These are phyloP conservation scores for Vanessa atalanta DNA, from an alignment of 1,140 invertebrate genomes.

Conservation along the genomic window DNA sequence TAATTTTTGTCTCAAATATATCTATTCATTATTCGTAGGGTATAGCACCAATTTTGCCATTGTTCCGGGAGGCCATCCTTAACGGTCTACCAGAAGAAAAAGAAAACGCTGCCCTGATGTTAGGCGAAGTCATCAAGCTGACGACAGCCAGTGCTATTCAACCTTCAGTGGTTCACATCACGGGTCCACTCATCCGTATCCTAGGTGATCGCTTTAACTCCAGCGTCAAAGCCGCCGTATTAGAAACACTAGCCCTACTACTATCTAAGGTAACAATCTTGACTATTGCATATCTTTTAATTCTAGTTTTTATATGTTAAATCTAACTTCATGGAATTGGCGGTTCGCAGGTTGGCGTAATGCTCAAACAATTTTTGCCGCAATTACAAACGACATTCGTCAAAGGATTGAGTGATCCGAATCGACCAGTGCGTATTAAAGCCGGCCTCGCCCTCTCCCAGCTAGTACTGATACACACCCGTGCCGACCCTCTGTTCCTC, in stretches of 20 bases:
- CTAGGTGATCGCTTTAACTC: constrained; percentile 96
- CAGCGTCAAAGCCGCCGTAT: constrained; percentile 96
- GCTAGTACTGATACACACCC: constrained; percentile 94
- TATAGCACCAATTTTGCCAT: constrained; percentile 94
- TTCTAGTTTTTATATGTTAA: no score
- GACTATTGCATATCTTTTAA: not conserved
- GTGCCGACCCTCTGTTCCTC: constrained; percentile 93
- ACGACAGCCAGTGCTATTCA: constrained; percentile 93
- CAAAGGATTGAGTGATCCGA: constrained; percentile 94
- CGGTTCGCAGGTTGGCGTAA: constrained; percentile 87
- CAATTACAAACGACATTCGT: constrained; percentile 99
- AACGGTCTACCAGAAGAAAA: constrained; percentile 97
- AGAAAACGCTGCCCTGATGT: constrained; percentile 95
- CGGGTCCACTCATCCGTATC: constrained; percentile 98
- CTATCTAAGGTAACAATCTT: constrained; percentile 88
- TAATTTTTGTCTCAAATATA: no score
- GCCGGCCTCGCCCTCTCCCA: constrained; percentile 93
- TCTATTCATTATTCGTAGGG: constrained; percentile 80
- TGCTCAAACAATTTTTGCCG: constrained; percentile 98
- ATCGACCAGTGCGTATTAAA: constrained; percentile 92
- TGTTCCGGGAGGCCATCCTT: constrained; percentile 97
- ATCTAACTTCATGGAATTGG: not conserved
- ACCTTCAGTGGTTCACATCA: constrained; percentile 97
- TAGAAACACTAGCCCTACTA: constrained; percentile 95
- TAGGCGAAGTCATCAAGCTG: constrained; percentile 95